These are phyloP conservation scores for Tenualosa thibaudeaui DNA, from an alignment of 2,797 vertebrate genomes.

Conservation along the genomic window DNA sequence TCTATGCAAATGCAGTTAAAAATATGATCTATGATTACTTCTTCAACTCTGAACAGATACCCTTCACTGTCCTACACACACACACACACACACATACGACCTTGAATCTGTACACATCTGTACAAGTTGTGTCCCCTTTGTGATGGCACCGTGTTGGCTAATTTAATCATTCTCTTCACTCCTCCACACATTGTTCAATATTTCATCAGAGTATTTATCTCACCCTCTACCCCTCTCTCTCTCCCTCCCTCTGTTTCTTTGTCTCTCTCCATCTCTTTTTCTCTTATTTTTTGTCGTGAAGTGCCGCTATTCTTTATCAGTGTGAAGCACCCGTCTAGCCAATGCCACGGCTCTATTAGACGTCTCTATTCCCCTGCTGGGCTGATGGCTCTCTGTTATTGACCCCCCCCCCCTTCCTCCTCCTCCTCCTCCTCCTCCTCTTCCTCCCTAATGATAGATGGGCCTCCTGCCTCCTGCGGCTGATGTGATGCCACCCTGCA, in stretches of 20 bases:
- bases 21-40: neutral
- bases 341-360: constrained; percentile 39
- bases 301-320: constrained; percentile 53
- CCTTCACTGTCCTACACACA: neutral
- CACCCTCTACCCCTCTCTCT: too few species aligned
- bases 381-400: neutral
- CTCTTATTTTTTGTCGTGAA: constrained; percentile 24
- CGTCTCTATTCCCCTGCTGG: constrained; percentile 54
- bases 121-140: constrained; percentile 64
- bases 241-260: too few species aligned
- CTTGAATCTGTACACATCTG: constrained; percentile 71
- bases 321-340: constrained; percentile 58
- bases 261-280: neutral
- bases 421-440: too few species aligned
- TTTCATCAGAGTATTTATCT: neutral
- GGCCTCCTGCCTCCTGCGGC: constrained; percentile 58
- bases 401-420: neutral
- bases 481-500: constrained; percentile 50
- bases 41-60: neutral
- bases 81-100: constrained; percentile 52
- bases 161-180: constrained; percentile 33
- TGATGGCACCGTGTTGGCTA: constrained; percentile 49
- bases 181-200: neutral
- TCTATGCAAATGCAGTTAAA: neutral
- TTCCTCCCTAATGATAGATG: constrained; percentile 57